Evolutionary conservation across 2,888 invertebrate species (phyloP).

Genomic region (Sialis lutaria): DNA sequence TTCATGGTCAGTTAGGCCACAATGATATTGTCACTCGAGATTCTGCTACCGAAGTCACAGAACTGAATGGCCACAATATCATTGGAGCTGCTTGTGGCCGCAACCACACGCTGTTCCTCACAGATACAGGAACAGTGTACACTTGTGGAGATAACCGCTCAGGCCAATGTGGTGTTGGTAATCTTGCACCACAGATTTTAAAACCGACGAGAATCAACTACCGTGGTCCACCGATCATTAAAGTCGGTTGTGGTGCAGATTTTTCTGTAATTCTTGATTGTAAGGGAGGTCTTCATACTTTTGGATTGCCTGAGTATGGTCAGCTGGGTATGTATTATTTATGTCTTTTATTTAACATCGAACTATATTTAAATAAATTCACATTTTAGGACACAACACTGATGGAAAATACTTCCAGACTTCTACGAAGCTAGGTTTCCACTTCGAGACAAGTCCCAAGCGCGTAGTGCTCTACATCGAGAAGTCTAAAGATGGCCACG

Average conservation of each 20-base stretch:
- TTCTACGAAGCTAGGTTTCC: conserved; percentile 72
- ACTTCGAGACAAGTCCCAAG: conserved; percentile 71
- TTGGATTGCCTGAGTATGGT: conserved; percentile 86
- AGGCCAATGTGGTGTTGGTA: conserved; percentile 83
- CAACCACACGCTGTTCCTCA: conserved; percentile 74
- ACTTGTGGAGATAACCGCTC: conserved; percentile 84
- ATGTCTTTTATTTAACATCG: background rate
- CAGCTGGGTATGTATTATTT: conserved; percentile 49
- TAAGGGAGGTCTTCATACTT: conserved; percentile 75
- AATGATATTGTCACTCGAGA: conserved; percentile 59
- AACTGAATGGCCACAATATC: conserved; percentile 56
- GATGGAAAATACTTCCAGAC: conserved; percentile 90
- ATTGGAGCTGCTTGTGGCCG: conserved; percentile 78
- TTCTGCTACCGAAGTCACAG: conserved; percentile 59
- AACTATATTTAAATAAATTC: background rate
- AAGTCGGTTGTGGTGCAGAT: conserved; percentile 81
- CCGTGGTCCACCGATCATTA: conserved; percentile 71
- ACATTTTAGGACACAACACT: conserved; percentile 61
- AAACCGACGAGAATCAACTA: conserved; percentile 48
- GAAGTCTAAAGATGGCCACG: conserved; percentile 70
- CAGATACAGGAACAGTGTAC: conserved; percentile 73
- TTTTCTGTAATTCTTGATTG: conserved; percentile 84
- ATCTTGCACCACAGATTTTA: conserved; percentile 31
- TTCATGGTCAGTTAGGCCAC: conserved; percentile 70
- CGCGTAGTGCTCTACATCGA: conserved; percentile 75